These are phyloP conservation scores for Lophotriccus pileatus DNA, from an alignment of 2,797 vertebrate genomes.

Conservation along the genomic window DNA sequence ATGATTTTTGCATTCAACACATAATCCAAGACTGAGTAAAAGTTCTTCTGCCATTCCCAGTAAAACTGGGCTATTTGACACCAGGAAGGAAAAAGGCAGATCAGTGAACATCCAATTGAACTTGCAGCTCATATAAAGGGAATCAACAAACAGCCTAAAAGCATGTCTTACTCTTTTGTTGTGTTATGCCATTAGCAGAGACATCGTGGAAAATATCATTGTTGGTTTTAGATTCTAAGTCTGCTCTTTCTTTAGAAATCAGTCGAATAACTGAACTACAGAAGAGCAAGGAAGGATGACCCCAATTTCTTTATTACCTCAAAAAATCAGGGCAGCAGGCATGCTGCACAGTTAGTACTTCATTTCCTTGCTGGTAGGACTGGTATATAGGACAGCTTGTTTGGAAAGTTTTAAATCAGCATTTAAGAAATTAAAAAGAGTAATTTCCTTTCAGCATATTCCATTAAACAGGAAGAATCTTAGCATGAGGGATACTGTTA, in stretches of 20 bases:
- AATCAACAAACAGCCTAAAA: neutral
- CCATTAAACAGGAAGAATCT: neutral
- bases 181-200: neutral
- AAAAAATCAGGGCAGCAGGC: neutral
- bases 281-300: neutral
- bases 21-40: neutral
- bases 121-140: neutral
- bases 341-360: neutral
- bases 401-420: neutral
- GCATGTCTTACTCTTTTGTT: neutral
- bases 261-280: neutral
- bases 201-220: neutral
- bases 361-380: neutral
- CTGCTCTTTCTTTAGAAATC: neutral
- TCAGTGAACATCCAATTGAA: neutral
- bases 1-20: neutral
- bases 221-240: neutral
- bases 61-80: neutral
- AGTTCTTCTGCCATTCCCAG: neutral
- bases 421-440: conserved; percentile 5
- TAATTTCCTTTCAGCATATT: neutral
- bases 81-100: neutral
- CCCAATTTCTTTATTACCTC: neutral
- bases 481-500: neutral
- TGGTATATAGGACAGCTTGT: neutral